Evolutionary conservation across 2,797 vertebrate species (phyloP).

Genomic region (Pitangus sulphuratus): DNA sequence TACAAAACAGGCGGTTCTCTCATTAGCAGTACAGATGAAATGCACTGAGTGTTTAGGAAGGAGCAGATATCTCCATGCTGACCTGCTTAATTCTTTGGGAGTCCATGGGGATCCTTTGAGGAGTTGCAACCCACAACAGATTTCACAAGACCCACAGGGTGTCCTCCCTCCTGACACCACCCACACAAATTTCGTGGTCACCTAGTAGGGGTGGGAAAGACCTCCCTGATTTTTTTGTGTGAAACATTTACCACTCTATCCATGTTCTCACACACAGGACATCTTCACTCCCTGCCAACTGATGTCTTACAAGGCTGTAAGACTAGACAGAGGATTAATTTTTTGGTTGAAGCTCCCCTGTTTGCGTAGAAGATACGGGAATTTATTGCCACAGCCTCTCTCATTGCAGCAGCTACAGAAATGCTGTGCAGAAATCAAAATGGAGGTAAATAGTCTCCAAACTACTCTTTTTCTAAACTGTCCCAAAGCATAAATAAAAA

Average conservation of each 20-base stretch:
- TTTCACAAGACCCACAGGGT: rapidly evolving
- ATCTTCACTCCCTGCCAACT: not conserved
- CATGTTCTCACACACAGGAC: not conserved
- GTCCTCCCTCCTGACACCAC: not conserved
- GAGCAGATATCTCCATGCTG: not conserved
- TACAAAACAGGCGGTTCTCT: not conserved
- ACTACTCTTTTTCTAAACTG: not conserved
- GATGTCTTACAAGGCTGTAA: not conserved
- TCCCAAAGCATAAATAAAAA: not conserved
- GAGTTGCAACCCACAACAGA: not conserved
- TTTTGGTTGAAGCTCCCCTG: not conserved
- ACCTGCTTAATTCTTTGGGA: not conserved
- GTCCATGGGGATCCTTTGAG: not conserved
- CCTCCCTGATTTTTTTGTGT: rapidly evolving
- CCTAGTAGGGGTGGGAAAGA: not conserved
- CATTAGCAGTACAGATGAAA: not conserved
- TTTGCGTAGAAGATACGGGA: not conserved
- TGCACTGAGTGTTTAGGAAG: not conserved
- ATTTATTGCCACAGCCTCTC: not conserved
- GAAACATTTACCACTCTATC: not conserved
- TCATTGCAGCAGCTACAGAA: not conserved
- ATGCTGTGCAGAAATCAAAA: not conserved
- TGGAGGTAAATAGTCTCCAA: not conserved
- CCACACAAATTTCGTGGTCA: rapidly evolving
- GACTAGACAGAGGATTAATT: rapidly evolving